Evolutionary conservation across 2,113 vertebrate species (phyloP).

Genomic region (Enhydra lutris): DNA sequence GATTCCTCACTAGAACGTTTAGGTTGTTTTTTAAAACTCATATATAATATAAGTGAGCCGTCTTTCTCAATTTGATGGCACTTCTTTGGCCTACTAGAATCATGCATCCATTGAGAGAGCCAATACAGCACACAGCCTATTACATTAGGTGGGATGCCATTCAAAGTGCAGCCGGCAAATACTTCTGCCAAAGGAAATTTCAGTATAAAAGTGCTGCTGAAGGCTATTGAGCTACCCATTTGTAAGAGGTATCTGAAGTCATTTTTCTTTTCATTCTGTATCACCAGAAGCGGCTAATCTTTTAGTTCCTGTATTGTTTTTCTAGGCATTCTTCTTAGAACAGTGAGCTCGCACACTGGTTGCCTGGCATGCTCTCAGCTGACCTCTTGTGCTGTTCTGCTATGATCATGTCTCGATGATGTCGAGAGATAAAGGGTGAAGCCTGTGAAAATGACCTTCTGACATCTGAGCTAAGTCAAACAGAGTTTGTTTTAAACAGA

Average conservation of each 20-base stretch:
- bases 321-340: neutral
- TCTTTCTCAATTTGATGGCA: neutral
- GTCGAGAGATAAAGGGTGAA: neutral
- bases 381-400: neutral
- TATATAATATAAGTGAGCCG: neutral
- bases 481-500: neutral
- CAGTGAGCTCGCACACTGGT: neutral
- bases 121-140: neutral
- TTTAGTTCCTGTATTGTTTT: slow-evolving; percentile 11
- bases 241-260: slow-evolving; percentile 45
- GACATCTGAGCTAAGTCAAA: neutral
- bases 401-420: neutral
- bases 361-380: neutral
- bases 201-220: neutral
- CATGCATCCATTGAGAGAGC: neutral
- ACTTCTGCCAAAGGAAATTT: slow-evolving; percentile 53
- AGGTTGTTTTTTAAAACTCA: neutral
- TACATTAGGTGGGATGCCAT: slow-evolving; percentile 43
- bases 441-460: neutral
- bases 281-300: slow-evolving; percentile 9
- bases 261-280: slow-evolving; percentile 56
- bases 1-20: neutral
- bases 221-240: slow-evolving; percentile 4
- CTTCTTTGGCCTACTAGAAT: neutral
- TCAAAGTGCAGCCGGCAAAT: neutral